phyloP scores from a whole-genome alignment of 1,140 invertebrate species.

The Steinernema feltiae region DNA sequence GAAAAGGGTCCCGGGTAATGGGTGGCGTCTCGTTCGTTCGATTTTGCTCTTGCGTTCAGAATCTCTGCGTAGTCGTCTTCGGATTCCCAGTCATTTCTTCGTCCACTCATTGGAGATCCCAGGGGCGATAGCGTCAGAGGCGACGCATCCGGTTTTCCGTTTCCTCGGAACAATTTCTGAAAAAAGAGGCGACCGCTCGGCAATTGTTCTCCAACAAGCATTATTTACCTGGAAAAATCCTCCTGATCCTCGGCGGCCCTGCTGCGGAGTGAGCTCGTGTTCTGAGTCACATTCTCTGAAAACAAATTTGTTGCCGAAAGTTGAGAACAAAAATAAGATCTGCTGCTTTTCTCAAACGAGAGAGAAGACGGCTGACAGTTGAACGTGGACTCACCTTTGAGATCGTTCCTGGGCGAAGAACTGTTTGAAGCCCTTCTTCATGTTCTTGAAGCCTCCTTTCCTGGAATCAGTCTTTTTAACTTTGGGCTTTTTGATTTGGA shows the following conservation, averaged over 20 bases:
- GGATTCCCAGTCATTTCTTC: slow-evolving; percentile 4
- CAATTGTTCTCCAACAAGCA: background rate
- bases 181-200: background rate
- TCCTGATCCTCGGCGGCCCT: slow-evolving; percentile 8
- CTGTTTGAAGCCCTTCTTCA: background rate
- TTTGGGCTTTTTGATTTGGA: slow-evolving; percentile 5
- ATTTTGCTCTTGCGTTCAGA: slow-evolving; percentile 11
- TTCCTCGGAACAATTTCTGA: background rate
- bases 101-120: background rate
- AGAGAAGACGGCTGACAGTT: no score
- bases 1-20: background rate
- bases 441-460: slow-evolving; percentile 1
- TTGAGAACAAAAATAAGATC: background rate
- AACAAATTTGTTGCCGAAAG: background rate
- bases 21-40: slow-evolving; percentile 6
- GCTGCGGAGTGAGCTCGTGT: slow-evolving; percentile 10
- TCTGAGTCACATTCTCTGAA: slow-evolving; percentile 9
- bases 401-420: background rate
- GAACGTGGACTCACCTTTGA: background rate
- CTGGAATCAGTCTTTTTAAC: background rate
- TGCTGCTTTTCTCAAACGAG: background rate
- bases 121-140: background rate
- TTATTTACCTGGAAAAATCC: background rate
- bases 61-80: slow-evolving; percentile 13
- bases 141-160: background rate